Base-by-base conservation (phyloP, 2,113 vertebrate genomes). In the Dicaeum eximium region DNA sequence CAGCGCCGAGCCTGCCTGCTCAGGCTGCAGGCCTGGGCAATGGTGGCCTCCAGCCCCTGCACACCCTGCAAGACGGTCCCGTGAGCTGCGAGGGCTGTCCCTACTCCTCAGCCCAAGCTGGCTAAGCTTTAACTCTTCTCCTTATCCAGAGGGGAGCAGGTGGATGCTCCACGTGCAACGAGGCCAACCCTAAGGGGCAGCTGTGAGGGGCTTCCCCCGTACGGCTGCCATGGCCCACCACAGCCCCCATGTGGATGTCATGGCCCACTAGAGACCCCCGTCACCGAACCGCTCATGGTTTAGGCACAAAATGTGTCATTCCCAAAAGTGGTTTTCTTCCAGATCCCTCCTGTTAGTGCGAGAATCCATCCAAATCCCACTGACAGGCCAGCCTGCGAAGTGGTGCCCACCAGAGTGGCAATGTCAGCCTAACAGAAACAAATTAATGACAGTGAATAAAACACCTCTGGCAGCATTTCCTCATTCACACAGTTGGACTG, bases 81-180 rank as follows among this genome's bases (percentile, higher is more conserved):
- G 30, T 7, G 17, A 31, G 53, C 37, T 2, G 16, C 0, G 1
- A 75, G 56, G 16, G 16, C 56, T 40, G 37, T 13, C 48, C n/a
- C 47, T 15, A 1, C 22, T 31, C 57, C 61, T 72, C 19, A 6
- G 40, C 74, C 65, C 1, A 0, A 58, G 17, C 3, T 2, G 56
- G 56, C 71, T 72, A 38, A 89, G 90, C 40, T 86, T 47, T 78
- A 92, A 82, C 53, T 45, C 7, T 17, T 30, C 5, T 7, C 66
- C 40, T 61, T 56, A 40, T 25, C 40, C 64, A 25, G 54, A 18
- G 56, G 35, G 1, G 8, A 45, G 44, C 0, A 0, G 5, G 4
- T 0, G 0, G n/a, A 25, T 0, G 1, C 37, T 31, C 37, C 5
- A 13, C 24, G 66, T 12, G 19, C 1, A 3, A 13, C 0, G 0